These are phyloP conservation scores for Tachysurus vachellii DNA, from an alignment of 2,113 vertebrate genomes.

Conservation along the genomic window DNA sequence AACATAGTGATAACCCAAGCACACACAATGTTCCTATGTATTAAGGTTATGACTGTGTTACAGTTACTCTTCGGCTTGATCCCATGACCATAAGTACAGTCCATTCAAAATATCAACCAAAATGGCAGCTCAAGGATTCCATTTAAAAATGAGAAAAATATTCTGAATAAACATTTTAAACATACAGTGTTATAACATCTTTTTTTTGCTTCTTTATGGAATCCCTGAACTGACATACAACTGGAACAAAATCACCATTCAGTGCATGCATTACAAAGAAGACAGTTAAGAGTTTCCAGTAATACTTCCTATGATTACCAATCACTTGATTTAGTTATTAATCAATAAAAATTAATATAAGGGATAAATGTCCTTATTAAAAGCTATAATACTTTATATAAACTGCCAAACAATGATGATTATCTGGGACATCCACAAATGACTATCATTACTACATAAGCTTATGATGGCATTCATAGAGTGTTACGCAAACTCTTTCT, in stretches of 20 bases:
- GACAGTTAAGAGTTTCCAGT: background rate
- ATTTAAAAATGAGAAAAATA: background rate
- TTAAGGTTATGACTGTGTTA: background rate
- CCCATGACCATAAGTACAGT: conserved; percentile 24
- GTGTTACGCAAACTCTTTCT: background rate
- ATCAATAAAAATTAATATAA: background rate
- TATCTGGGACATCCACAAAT: background rate
- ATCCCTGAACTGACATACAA: conserved; percentile 62
- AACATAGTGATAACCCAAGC: background rate
- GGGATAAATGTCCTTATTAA: background rate
- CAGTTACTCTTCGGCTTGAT: background rate
- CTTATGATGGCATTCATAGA: background rate
- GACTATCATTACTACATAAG: background rate
- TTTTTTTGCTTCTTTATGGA: background rate
- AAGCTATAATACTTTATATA: background rate
- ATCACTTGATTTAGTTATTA: background rate
- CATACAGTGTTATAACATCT: background rate
- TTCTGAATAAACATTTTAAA: background rate
- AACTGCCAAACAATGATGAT: background rate
- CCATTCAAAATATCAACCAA: conserved; percentile 51
- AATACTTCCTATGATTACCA: background rate
- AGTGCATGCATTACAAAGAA: background rate
- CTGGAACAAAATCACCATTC: conserved; percentile 42
- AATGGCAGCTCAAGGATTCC: conserved; percentile 60
- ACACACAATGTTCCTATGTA: background rate